Evolutionary conservation across 2,113 vertebrate genomes (phyloP).

Genomic region (Climacteris rufus): DNA sequence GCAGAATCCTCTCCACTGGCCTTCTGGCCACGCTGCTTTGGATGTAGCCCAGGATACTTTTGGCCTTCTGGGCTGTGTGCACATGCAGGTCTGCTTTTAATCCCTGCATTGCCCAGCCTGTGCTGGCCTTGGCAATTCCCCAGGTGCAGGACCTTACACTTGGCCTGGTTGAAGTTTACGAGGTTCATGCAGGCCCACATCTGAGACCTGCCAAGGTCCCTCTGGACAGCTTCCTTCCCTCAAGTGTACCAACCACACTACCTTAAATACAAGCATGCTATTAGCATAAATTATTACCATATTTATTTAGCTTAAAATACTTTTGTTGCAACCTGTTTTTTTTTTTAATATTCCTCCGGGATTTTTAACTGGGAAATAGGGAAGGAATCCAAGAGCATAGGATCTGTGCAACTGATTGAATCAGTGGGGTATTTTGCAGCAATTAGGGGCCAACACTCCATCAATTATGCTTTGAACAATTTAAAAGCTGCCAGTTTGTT

Average conservation of each 20-base stretch:
- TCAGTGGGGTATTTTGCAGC: neutral
- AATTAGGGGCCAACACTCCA: neutral
- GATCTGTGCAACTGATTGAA: neutral
- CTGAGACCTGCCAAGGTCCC: neutral
- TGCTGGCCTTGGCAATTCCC: neutral
- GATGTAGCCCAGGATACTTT: rapidly evolving
- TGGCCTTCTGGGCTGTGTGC: rapidly evolving
- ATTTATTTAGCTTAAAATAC: neutral
- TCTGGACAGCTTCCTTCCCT: neutral
- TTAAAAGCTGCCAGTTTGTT: neutral
- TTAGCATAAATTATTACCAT: neutral
- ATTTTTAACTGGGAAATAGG: neutral
- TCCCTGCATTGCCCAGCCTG: neutral
- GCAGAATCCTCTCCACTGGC: neutral
- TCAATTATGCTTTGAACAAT: neutral
- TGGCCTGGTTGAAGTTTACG: neutral
- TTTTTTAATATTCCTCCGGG: neutral
- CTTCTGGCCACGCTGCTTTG: neutral
- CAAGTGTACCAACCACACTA: neutral
- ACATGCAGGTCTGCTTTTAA: neutral
- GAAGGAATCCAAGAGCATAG: neutral
- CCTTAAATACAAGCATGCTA: neutral
- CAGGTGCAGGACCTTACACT: neutral
- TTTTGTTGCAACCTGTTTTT: neutral
- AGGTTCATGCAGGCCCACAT: neutral